Percentiles rank a stretch among this genome's conserved stretches.
These are phyloP conservation scores for Leptopilina boulardi DNA, from an alignment of 1,140 invertebrate species.

Conservation along the genomic window DNA sequence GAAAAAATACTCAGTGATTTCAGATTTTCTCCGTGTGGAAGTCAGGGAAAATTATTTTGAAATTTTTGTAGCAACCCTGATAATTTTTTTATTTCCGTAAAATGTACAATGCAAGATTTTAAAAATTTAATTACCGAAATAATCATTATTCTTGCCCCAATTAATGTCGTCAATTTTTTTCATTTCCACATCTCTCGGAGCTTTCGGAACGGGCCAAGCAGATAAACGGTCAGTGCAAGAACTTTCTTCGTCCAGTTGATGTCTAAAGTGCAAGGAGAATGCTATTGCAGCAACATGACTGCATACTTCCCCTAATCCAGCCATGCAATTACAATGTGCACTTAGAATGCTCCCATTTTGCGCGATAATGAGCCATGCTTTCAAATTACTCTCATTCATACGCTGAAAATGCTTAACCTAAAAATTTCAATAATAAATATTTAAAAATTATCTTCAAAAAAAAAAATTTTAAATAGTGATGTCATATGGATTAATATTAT, in stretches of 20 bases:
- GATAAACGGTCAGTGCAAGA: background rate
- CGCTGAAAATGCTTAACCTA: background rate
- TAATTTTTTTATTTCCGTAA: too few relatives aligned
- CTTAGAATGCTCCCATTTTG: background rate
- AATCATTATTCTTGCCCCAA: too few relatives aligned
- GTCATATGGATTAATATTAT: background rate
- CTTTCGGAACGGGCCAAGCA: too few relatives aligned
- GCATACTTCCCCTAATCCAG: background rate
- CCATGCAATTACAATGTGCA: constrained; percentile 31
- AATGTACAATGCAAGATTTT: too few relatives aligned
- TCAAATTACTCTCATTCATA: background rate
- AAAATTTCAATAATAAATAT: background rate
- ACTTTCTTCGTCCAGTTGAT: background rate
- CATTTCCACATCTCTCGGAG: too few relatives aligned
- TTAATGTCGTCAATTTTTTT: too few relatives aligned
- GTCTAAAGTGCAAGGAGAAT: background rate
- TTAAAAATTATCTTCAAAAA: background rate
- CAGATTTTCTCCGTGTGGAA: too few relatives aligned
- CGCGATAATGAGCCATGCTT: background rate
- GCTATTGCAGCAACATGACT: constrained; percentile 15
- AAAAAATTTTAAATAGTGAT: background rate
- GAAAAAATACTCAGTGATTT: too few relatives aligned
- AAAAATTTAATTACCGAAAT: too few relatives aligned
- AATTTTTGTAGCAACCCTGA: too few relatives aligned
- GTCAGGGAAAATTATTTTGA: too few relatives aligned